Evolutionary conservation across 2,113 vertebrate species (phyloP), one percentile per base, ranked within the genome.

Genomic region (Ammodytes dubius): DNA sequence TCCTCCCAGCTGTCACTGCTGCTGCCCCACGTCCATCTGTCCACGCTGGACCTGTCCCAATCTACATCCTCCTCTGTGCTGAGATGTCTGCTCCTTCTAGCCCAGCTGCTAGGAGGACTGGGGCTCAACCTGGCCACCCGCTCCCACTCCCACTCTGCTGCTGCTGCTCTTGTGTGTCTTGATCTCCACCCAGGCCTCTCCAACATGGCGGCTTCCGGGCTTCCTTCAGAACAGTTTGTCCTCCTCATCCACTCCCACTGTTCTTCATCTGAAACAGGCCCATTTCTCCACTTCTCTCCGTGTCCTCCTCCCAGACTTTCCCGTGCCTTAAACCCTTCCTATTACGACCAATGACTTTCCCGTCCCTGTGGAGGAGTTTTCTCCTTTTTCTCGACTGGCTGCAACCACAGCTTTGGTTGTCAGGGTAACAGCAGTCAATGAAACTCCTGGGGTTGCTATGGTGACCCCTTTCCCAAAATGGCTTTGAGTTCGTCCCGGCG

Each of bases 391-490:
- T 93, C 50, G 47, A 66, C 3, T 74, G 89, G 86, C 88, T 83
- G 85, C 86, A 79, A 85, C 84, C 79, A 80, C 84, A 88, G 87
- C 86, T 92, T 27, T 27, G 27, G 89, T 94, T 91, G 92, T 92
- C 92, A 93, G 87, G 92, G 91, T 91, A 91, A 94, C 92, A 79
- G 92, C 85, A 92, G 92, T 94, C 90, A 89, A 91, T 92, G 91
- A 91, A 92, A 91, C 92, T 92, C 92, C 88, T 88, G 88, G 86
- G 87, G 92, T 94, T 92, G 92, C 92, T 88, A 92, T 94, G 91
- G 93, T 91, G 93, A 94, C 91, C 91, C 60, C 82, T 85, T 91
- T 91, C 91, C 93, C 92, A 92, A 91, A 90, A 92, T 87, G 80
- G 86, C 83, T 89, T 90, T 65, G 89, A 83, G 86, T 87, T 80